Evolutionary conservation across 1,140 invertebrate genomes (phyloP).

Genomic region (Rhizoglyphus robini): DNA sequence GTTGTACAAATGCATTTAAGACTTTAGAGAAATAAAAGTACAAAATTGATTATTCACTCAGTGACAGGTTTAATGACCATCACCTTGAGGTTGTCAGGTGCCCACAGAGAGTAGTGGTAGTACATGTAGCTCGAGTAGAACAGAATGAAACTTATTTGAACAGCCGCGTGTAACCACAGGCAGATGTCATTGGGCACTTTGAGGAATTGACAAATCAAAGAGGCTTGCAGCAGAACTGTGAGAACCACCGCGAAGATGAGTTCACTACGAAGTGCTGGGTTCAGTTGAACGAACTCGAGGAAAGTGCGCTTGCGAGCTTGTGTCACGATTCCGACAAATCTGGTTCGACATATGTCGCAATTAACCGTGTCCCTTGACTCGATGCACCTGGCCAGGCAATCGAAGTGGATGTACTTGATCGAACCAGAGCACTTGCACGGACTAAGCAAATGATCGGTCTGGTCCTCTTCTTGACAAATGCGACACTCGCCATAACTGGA

Average conservation of each 20-base stretch:
- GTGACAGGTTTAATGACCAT: not conserved
- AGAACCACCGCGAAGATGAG: not conserved
- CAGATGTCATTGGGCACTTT: not conserved
- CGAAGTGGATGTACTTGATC: slow-evolving; percentile 7
- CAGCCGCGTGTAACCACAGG: not conserved
- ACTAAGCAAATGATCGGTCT: not conserved
- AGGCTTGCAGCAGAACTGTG: not conserved
- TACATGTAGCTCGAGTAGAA: not conserved
- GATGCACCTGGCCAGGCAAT: not conserved
- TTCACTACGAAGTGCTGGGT: not conserved
- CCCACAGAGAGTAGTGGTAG: not conserved
- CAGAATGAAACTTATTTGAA: not conserved
- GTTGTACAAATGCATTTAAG: slow-evolving; percentile 22
- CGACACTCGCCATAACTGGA: no score
- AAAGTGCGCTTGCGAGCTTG: not conserved
- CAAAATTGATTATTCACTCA: not conserved
- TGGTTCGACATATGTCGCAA: not conserved
- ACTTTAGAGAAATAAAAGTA: not conserved
- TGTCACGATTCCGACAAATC: not conserved
- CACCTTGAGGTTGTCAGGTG: not conserved
- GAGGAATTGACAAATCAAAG: not conserved
- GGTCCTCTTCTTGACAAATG: no score
- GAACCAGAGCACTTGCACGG: not conserved
- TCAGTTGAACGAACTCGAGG: not conserved
- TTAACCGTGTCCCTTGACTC: not conserved